Evolutionary conservation across 92 coral and sea anemone genomes (phyloP), one percentile per base, ranked within the genome.

Genomic region (Bergia puertoricense): DNA sequence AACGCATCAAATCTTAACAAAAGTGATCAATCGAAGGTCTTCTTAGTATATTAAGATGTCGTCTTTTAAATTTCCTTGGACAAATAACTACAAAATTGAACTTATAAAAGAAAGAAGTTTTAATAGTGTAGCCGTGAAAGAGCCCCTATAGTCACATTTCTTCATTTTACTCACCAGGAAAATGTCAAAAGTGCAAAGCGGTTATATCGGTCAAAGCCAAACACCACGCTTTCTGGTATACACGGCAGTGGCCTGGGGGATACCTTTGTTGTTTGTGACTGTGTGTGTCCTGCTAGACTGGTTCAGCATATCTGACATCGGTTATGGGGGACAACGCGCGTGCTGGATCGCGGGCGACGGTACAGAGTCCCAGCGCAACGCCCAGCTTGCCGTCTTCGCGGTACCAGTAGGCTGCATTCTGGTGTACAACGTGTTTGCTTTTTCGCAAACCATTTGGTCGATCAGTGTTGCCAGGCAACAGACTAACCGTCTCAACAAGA

Each of bases 371-470:
- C 87, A 84, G 66, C 87, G 77, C 30, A 71, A 45, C 14, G 79
- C 79, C 30, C 88, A 83, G 72, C 90, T 95, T 20, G 82, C 89
- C 40, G 81, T 78, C 41, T 92, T 95, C 22, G 96, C 94, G 74
- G 89, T 94, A 20, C 98, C 98, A 10, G 85, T 95, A 4, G 95
- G 88, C 42, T 89, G 85, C 15, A 91, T 90, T 3, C 88, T 95
- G 40, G 76, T 95, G 38, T 95, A 88, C 88, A 95, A 95, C 92
- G 90, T 95, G 48, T 82, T 88, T 43, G 96, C 98, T 30, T 95
- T 95, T 89, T 92, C 98, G 2, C 98, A 95, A 78, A 95, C 98
- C 79, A 88, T 95, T 76, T 90, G 91, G 92, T 93, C 96, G 68
- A 95, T 95, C 88, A 95, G 75, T 88, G 92, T 90, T 80, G 95